phyloP scores from a whole-genome alignment of 2,888 invertebrate genomes.

The Loripinus fragilis region DNA sequence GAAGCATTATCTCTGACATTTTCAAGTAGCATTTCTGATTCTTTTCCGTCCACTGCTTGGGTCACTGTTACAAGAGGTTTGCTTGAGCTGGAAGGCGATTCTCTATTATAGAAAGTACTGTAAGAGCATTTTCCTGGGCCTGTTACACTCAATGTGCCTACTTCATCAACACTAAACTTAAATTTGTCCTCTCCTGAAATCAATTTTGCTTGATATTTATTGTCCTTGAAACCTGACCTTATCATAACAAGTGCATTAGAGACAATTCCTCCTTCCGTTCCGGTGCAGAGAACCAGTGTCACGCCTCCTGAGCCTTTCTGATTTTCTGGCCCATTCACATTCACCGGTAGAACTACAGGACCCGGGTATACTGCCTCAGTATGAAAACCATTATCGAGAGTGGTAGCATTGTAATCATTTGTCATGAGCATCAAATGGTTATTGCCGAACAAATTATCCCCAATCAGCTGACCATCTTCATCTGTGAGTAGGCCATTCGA shows the following conservation, averaged over 20 bases:
- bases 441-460: conserved; percentile 65
- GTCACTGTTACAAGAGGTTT: conserved; percentile 55
- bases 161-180: conserved; percentile 49
- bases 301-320: conserved; percentile 55
- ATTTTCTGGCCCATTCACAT: conserved; percentile 57
- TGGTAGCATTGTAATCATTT: conserved; percentile 64
- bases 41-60: conserved; percentile 59
- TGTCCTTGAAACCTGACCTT: conserved; percentile 65
- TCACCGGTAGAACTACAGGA: conserved; percentile 42
- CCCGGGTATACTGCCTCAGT: conserved; percentile 37
- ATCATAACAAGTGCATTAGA: conserved; percentile 63
- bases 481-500: conserved; percentile 51
- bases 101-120: conserved; percentile 68
- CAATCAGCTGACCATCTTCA: conserved; percentile 68
- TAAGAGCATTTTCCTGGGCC: conserved; percentile 59
- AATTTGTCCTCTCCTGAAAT: conserved; percentile 70
- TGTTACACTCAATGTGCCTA: conserved; percentile 44
- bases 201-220: conserved; percentile 50
- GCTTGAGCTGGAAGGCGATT: conserved; percentile 11
- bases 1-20: conserved; percentile 41
- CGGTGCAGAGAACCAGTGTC: conserved; percentile 67
- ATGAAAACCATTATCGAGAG: conserved; percentile 64
- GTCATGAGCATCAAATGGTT: conserved; percentile 68
- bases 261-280: conserved; percentile 33
- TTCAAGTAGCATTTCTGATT: conserved; percentile 36